A percentile compares a stretch with the other conserved stretches of the same genome.
phyloP scores from a whole-genome alignment of 2,113 vertebrate genomes.

The Monopterus albus region DNA sequence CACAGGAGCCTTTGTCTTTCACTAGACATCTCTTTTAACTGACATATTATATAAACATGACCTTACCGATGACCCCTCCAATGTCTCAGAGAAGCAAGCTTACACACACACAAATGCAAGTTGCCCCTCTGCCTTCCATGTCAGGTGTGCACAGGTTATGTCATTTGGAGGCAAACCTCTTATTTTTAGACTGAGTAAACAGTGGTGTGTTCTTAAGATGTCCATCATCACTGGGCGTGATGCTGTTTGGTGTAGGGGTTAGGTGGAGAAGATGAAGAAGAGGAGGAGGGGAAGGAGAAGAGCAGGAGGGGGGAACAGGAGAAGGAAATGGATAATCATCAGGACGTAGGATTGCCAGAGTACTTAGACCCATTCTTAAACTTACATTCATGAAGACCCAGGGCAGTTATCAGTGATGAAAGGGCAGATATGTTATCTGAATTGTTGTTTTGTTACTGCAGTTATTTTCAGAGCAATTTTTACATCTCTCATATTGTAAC shows the following conservation, averaged over 20 bases:
- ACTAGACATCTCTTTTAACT: constrained; percentile 64
- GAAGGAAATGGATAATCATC: constrained; percentile 56
- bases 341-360: constrained; percentile 49
- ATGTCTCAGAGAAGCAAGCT: constrained; percentile 17
- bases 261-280: constrained; percentile 27
- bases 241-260: constrained; percentile 24
- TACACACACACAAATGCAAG: not conserved
- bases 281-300: constrained; percentile 33
- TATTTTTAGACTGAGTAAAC: constrained; percentile 63
- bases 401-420: constrained; percentile 50
- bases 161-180: constrained; percentile 34
- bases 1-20: constrained; percentile 47
- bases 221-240: constrained; percentile 43
- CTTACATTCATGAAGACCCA: constrained; percentile 44
- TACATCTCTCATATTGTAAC: not conserved
- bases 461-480: constrained; percentile 24
- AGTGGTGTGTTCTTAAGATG: constrained; percentile 52
- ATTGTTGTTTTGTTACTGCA: constrained; percentile 13
- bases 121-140: constrained; percentile 9
- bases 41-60: constrained; percentile 33
- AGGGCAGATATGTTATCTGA: constrained; percentile 26
- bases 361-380: constrained; percentile 52
- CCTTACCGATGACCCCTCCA: constrained; percentile 31
- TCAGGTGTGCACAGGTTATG: constrained; percentile 21
- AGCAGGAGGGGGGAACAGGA: constrained; percentile 16